phyloP scores from a whole-genome alignment of 2,113 vertebrate genomes.

The Chlorodrepanis virens region DNA sequence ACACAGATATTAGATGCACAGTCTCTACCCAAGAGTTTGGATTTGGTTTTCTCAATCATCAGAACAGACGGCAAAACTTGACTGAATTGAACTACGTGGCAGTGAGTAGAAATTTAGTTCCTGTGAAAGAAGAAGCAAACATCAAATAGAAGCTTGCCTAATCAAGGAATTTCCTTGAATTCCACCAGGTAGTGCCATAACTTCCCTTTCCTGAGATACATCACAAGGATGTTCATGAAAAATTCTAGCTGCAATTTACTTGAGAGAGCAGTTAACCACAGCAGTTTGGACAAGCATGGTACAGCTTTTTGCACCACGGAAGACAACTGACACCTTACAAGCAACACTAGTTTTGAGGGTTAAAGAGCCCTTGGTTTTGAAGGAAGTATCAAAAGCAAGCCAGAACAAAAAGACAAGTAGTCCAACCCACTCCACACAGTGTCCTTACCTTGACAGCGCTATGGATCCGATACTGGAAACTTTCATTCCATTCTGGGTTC shows the following conservation, averaged over 20 bases:
- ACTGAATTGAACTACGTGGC: background rate
- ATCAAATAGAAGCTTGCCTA: background rate
- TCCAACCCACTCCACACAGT: background rate
- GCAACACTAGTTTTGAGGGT: background rate
- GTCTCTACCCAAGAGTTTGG: background rate
- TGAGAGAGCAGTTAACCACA: background rate
- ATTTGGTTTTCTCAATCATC: background rate
- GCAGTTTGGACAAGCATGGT: background rate
- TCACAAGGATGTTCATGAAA: background rate
- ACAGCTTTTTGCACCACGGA: background rate
- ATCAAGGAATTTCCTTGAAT: background rate
- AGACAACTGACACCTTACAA: background rate
- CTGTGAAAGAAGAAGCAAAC: background rate
- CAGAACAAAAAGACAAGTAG: background rate
- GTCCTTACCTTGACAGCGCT: constrained; percentile 73
- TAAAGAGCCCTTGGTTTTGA: background rate
- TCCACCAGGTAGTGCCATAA: background rate
- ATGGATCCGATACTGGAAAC: constrained; percentile 74
- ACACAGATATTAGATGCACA: background rate
- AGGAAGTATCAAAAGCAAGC: background rate
- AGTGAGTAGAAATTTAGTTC: background rate
- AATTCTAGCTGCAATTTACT: background rate
- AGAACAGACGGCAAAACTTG: background rate
- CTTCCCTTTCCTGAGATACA: background rate
- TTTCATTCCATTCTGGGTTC: constrained; percentile 80